A percentile compares a stretch with the other conserved stretches of the same genome.
Conservation (phyloP, 2,797 vertebrate genomes). For the Synanceia verrucosa region DNA sequence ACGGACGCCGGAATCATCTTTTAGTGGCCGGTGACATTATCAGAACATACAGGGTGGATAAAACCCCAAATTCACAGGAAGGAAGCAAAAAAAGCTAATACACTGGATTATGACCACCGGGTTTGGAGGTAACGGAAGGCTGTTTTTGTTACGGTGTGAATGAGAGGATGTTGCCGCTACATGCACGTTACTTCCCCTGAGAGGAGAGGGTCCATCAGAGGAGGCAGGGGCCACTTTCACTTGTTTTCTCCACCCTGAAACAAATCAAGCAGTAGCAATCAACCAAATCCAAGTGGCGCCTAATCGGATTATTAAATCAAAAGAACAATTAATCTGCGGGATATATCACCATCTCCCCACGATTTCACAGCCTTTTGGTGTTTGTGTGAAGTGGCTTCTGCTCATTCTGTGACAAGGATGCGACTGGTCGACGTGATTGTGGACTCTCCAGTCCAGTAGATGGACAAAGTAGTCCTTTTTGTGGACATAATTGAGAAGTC, state of each 20-base stretch:
- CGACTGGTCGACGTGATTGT: constrained; percentile 21
- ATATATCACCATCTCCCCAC: not conserved
- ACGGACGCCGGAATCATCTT: constrained; percentile 34
- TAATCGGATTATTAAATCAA: constrained; percentile 40
- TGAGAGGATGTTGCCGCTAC: constrained; percentile 53
- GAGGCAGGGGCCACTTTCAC: constrained; percentile 58
- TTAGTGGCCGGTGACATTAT: constrained; percentile 45
- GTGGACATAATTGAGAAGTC: constrained; percentile 8
- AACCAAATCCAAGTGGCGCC: not conserved
- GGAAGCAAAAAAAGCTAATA: not conserved
- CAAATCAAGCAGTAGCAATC: constrained; percentile 34
- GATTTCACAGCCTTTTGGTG: not conserved
- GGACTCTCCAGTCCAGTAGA: constrained; percentile 37
- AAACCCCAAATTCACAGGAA: not conserved
- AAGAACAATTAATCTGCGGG: constrained; percentile 20
- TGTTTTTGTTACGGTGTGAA: constrained; percentile 14
- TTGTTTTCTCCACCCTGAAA: constrained; percentile 56
- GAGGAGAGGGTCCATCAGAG: constrained; percentile 49
- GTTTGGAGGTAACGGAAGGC: not conserved
- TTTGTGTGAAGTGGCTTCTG: not conserved
- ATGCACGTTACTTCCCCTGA: constrained; percentile 54
- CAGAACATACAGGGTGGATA: constrained; percentile 30
- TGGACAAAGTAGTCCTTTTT: constrained; percentile 33
- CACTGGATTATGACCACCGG: not conserved
- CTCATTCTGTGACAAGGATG: constrained; percentile 43